Evolutionary conservation across 2,797 vertebrate species (phyloP).

Genomic region (Peromyscus attwateri): DNA sequence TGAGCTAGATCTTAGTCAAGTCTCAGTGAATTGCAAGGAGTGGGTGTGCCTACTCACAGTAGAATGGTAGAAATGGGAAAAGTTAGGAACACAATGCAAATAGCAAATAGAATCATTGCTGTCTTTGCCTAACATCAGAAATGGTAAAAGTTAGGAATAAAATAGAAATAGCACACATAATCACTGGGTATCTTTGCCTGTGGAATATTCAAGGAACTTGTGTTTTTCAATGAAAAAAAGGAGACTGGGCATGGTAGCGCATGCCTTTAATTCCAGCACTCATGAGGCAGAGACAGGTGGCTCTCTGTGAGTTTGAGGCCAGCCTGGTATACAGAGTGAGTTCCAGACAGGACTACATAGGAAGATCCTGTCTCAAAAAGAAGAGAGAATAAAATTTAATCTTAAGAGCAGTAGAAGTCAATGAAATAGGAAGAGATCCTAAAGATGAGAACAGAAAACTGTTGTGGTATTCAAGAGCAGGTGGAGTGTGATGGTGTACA

Average conservation of each 20-base stretch:
- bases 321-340: background rate
- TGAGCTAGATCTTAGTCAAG: background rate
- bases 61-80: background rate
- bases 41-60: background rate
- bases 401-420: background rate
- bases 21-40: background rate
- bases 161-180: background rate
- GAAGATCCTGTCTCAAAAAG: background rate
- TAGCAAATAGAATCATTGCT: background rate
- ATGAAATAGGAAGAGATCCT: background rate
- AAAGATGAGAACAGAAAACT: background rate
- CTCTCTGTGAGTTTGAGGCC: background rate
- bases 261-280: background rate
- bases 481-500: background rate
- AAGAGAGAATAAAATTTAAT: background rate
- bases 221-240: background rate
- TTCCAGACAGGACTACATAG: background rate
- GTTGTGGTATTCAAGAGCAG: background rate
- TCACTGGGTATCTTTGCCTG: background rate
- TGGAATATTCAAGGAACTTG: background rate
- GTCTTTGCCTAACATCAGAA: background rate
- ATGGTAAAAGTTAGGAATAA: background rate
- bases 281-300: background rate
- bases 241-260: background rate
- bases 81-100: background rate